A percentile compares a stretch with the other conserved stretches of the same genome.
phyloP scores from a whole-genome alignment of 2,797 vertebrate genomes.

The Zenarchopterus dispar region DNA sequence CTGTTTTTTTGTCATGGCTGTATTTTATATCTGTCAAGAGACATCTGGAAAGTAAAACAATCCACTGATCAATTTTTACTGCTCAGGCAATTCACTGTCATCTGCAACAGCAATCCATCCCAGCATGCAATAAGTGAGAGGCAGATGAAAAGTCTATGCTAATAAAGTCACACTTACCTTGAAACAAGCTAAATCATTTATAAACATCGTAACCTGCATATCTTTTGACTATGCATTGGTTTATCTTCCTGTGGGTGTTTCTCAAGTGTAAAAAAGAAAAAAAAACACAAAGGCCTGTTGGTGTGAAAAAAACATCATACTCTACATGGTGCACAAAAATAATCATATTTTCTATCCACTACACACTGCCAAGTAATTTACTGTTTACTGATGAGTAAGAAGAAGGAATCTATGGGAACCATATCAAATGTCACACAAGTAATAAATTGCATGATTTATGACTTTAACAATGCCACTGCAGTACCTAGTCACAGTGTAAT shows the following conservation, averaged over 20 bases:
- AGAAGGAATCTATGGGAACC: constrained; percentile 1
- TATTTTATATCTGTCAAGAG: neutral
- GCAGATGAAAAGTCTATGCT: constrained; percentile 9
- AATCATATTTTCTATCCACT: constrained; percentile 4
- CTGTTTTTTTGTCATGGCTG: neutral
- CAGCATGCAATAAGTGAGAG: constrained; percentile 29
- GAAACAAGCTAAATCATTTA: constrained; percentile 7
- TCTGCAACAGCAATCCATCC: constrained; percentile 17
- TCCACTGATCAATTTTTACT: constrained; percentile 8
- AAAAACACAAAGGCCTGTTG: neutral
- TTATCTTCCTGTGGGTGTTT: neutral
- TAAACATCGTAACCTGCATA: neutral
- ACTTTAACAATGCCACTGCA: constrained; percentile 27
- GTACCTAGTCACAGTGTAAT: constrained; percentile 18
- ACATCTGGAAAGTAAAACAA: neutral
- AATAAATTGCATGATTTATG: constrained; percentile 28
- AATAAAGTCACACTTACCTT: constrained; percentile 41
- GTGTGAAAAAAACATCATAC: constrained; percentile 3
- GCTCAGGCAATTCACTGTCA: constrained; percentile 3
- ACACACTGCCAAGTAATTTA: neutral
- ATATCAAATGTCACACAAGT: constrained; percentile 16
- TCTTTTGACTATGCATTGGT: constrained; percentile 3
- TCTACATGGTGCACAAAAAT: constrained; percentile 2
- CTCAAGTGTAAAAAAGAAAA: neutral
- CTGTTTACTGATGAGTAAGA: constrained; percentile 8